phyloP scores from a whole-genome alignment of 1,140 invertebrate genomes.

The Tetramorium simillimum region DNA sequence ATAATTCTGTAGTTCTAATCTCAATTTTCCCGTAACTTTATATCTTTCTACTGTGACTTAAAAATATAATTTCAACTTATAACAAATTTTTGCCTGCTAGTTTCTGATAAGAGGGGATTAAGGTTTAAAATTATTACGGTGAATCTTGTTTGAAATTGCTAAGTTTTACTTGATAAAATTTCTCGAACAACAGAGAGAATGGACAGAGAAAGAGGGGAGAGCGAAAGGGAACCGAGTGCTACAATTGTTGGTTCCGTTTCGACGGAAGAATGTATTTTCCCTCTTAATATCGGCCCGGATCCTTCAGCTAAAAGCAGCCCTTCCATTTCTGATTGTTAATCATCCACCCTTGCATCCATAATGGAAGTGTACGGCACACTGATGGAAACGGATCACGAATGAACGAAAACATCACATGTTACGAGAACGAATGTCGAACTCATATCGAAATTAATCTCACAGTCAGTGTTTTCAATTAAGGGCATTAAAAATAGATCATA shows the following conservation, averaged over 20 bases:
- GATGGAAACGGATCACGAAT: neutral
- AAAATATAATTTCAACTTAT: neutral
- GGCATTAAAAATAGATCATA: neutral
- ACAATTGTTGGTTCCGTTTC: slow-evolving; percentile 10
- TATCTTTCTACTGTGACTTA: neutral
- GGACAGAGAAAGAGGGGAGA: neutral
- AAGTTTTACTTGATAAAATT: slow-evolving; percentile 16
- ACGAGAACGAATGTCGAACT: neutral
- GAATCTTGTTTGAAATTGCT: neutral
- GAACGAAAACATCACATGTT: neutral
- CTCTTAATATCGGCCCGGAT: neutral
- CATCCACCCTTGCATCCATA: neutral
- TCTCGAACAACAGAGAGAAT: slow-evolving; percentile 6
- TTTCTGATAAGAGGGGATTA: neutral
- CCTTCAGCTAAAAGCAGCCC: slow-evolving; percentile 3
- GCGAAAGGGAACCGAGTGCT: neutral
- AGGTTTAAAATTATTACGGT: neutral
- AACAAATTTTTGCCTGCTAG: neutral
- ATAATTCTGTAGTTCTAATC: neutral
- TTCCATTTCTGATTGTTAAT: slow-evolving; percentile 34
- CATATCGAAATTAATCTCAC: neutral
- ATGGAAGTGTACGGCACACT: neutral
- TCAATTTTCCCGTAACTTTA: neutral
- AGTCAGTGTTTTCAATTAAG: neutral
- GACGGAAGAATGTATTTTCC: neutral